Evolutionary conservation across 2,888 invertebrate species (phyloP), one percentile per base, ranked within the genome.

Genomic region (Hypsopygia costalis): DNA sequence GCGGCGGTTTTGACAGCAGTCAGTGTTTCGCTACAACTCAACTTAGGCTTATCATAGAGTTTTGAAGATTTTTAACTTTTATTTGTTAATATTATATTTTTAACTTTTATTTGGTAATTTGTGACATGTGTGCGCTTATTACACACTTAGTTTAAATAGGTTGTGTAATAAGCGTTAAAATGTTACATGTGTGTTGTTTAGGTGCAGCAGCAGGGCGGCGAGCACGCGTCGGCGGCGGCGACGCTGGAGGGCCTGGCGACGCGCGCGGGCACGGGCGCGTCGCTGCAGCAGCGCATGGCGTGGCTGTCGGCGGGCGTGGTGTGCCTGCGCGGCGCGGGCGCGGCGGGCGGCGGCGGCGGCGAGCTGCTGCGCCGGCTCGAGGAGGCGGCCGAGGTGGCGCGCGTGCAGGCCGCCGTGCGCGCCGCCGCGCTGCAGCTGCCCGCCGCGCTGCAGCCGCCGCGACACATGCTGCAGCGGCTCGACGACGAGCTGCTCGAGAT

Each of bases 271-370:
- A 91, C 92, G 10, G 92, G 93, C 35, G 91, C 97, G 41, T 91
- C 92, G 1, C 83, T 99, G 30, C 89, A 92, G 12, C 93, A 97
- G 73, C 92, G 99, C 49, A 92, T 98, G 54, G 94, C 96, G 60
- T 98, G 98, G 89, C 87, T 99, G 63, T 96, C 97, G 0, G 92
- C 97, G 55, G 98, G 98, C 27, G 95, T 98, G 47, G 95, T 98
- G 90, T 98, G 98, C 77, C 95, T 98, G 92, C 93, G 98, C 43
- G 97, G 97, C 58, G 95, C 95, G 57, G 92, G 81, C 33, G 80
- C 62, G 21, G 94, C 95, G 57, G 92, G 81, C 33, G 80, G 62
- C 20, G 94, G 91, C 90, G 61, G 91, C 92, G 64, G 96, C 93
- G 55, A 88, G 82, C 46, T 97, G 64, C 87, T 97, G 41, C 94